These are phyloP conservation scores for Callinectes sapidus DNA, from an alignment of 2,888 invertebrate genomes.

Conservation along the genomic window DNA sequence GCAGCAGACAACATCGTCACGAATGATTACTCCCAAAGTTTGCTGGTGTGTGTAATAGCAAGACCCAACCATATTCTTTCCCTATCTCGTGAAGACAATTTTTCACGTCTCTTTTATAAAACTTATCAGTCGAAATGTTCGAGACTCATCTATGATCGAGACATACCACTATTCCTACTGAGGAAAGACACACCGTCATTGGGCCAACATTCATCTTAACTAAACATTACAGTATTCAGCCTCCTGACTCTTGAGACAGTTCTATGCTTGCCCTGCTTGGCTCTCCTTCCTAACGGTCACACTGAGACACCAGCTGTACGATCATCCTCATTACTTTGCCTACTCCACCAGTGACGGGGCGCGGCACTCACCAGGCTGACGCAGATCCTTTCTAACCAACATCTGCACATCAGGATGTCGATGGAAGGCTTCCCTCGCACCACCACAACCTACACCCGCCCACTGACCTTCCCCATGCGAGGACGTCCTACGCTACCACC, in stretches of 20 bases:
- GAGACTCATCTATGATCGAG: background rate
- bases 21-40: background rate
- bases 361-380: background rate
- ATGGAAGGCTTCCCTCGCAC: background rate
- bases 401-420: background rate
- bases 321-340: background rate
- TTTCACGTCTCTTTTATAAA: background rate
- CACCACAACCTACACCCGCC: background rate
- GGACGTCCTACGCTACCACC: background rate
- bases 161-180: background rate
- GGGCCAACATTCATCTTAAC: background rate
- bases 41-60: background rate
- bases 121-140: background rate
- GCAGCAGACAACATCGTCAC: background rate
- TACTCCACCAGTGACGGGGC: background rate
- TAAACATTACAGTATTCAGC: background rate
- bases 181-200: background rate
- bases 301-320: slow-evolving; percentile 16
- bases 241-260: background rate
- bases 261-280: background rate
- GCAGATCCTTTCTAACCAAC: background rate
- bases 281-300: background rate
- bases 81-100: background rate
- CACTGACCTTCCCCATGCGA: background rate
- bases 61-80: background rate